Conservation (phyloP, 92 coral and sea anemone genomes). For the Ricordea florida region DNA sequence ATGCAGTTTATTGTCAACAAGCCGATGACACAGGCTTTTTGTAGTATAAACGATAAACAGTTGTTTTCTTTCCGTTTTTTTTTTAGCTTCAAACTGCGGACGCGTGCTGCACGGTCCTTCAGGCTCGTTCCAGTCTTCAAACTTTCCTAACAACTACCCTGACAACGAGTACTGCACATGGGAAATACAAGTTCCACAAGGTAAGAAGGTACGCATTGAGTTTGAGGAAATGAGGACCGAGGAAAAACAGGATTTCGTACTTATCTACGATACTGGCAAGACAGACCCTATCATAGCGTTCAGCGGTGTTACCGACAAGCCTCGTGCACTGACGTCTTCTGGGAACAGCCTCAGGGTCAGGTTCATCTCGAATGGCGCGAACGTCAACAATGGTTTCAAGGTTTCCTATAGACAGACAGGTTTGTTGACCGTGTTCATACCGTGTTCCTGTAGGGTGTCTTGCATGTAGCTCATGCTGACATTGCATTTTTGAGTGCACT, state of each 20-base stretch:
- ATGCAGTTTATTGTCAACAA: too few species aligned
- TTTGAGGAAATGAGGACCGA: constrained; percentile 87
- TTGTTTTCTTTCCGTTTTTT: background rate
- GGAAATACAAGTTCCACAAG: constrained; percentile 92
- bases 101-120: constrained; percentile 81
- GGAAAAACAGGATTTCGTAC: constrained; percentile 69
- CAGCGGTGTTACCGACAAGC: constrained; percentile 88
- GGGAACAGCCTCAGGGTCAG: constrained; percentile 87
- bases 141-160: constrained; percentile 88
- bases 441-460: too few species aligned
- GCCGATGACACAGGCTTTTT: too few species aligned
- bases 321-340: constrained; percentile 91
- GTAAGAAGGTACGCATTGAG: constrained; percentile 86
- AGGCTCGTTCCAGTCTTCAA: constrained; percentile 83
- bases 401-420: constrained; percentile 88
- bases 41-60: too few species aligned
- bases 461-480: background rate
- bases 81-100: constrained; percentile 87
- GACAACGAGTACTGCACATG: constrained; percentile 96
- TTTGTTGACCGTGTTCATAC: background rate
- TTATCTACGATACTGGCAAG: constrained; percentile 85
- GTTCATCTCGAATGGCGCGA: constrained; percentile 79
- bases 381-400: constrained; percentile 83
- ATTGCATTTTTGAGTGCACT: background rate
- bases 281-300: constrained; percentile 88